A percentile compares a stretch with the other conserved stretches of the same genome.
These are phyloP conservation scores for Microcebus griseorufus DNA, from an alignment of 2,113 vertebrate species.

Conservation along the genomic window DNA sequence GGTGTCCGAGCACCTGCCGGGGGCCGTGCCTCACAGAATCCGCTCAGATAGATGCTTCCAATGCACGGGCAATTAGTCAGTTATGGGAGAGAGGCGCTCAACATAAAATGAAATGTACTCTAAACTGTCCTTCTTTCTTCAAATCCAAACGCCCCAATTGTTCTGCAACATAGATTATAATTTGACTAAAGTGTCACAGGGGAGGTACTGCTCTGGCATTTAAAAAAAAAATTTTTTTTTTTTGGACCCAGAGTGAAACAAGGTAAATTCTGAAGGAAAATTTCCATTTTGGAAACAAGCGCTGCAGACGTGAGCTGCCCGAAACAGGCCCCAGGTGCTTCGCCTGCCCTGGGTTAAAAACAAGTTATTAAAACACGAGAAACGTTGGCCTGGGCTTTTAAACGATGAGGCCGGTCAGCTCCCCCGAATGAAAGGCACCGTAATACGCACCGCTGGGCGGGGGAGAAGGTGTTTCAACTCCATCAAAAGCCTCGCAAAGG, in stretches of 20 bases:
- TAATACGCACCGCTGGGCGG: not conserved
- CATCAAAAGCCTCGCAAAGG: conserved; percentile 3
- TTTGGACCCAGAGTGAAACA: not conserved
- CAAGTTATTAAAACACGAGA: not conserved
- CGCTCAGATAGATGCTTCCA: accelerated
- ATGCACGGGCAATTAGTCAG: accelerated
- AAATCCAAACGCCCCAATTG: accelerated
- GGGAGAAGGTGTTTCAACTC: conserved; percentile 23
- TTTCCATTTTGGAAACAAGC: not conserved
- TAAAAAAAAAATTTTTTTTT: not conserved
- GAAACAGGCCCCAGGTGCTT: not conserved
- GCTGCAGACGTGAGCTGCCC: not conserved
- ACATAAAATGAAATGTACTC: accelerated
- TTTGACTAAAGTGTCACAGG: accelerated
- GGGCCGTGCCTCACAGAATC: accelerated
- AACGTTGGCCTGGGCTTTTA: not conserved
- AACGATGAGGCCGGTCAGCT: accelerated
- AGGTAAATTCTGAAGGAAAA: not conserved
- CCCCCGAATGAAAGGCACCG: not conserved
- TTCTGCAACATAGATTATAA: accelerated
- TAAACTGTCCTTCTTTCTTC: not conserved
- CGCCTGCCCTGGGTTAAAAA: not conserved
- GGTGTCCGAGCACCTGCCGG: not conserved
- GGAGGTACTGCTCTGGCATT: accelerated
- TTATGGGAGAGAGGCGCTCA: not conserved